phyloP scores from a whole-genome alignment of 2,113 vertebrate genomes.

The Gorsachius goisagi region DNA sequence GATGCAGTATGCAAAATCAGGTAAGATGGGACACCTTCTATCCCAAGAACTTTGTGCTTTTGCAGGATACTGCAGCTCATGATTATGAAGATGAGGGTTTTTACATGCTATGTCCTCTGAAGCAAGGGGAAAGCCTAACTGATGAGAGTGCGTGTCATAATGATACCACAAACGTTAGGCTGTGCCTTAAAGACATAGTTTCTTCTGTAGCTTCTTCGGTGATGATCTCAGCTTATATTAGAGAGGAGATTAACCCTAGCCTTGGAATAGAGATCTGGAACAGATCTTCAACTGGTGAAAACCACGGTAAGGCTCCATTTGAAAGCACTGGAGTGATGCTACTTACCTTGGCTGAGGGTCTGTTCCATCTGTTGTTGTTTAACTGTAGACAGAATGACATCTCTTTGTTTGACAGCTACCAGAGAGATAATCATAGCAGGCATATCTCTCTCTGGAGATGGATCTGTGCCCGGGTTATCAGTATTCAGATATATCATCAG shows the following conservation, averaged over 20 bases:
- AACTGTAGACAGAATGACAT: constrained; percentile 63
- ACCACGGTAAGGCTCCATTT: neutral
- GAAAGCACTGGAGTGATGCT: constrained; percentile 29
- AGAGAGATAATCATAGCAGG: constrained; percentile 65
- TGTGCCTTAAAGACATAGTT: neutral
- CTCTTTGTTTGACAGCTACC: constrained; percentile 63
- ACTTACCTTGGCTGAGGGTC: constrained; percentile 62
- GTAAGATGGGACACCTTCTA: neutral
- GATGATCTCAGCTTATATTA: neutral
- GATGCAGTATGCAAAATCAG: neutral
- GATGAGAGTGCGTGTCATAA: neutral
- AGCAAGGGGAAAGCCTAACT: neutral
- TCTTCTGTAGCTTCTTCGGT: neutral
- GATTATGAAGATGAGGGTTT: neutral
- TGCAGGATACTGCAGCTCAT: neutral
- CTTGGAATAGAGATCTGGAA: neutral
- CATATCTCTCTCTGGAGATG: constrained; percentile 52
- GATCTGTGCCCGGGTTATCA: constrained; percentile 54
- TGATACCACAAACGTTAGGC: neutral
- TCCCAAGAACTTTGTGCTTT: neutral
- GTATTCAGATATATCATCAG: constrained; percentile 45
- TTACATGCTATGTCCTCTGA: neutral
- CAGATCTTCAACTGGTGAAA: constrained; percentile 17
- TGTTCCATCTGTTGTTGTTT: constrained; percentile 65
- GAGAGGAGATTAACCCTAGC: neutral